Conservation (phyloP, 2,797 vertebrate genomes). For the Taeniopygia guttata region DNA sequence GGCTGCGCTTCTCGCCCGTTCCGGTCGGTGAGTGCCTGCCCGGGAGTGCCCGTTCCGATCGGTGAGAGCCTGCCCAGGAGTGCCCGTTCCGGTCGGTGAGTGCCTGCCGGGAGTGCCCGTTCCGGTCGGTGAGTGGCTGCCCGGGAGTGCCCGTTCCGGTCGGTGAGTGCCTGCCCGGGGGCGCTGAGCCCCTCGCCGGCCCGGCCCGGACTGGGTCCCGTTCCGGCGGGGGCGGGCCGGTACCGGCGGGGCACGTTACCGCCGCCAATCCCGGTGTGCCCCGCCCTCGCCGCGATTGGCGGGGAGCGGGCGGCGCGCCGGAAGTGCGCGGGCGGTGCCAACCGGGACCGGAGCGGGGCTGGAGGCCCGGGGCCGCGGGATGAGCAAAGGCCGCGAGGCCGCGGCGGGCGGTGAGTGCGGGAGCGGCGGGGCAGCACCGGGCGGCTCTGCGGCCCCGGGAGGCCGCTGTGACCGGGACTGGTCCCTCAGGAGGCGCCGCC, state of each 20-base stretch:
- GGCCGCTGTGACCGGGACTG: background rate
- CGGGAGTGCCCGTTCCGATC: too few species aligned
- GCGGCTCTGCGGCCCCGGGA: background rate
- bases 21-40: background rate
- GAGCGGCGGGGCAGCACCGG: background rate
- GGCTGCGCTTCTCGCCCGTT: background rate
- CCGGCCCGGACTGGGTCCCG: too few species aligned
- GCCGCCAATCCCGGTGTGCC: background rate
- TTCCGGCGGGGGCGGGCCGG: background rate
- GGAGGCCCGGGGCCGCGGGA: background rate
- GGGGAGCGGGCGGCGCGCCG: background rate
- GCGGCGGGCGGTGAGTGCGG: background rate
- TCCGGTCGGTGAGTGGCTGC: background rate
- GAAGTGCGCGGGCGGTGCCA: background rate
- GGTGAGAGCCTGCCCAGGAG: background rate
- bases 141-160: too few species aligned
- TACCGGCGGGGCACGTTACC: accelerated
- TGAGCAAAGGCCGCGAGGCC: background rate
- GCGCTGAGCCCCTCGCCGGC: background rate
- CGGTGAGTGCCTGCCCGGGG: background rate
- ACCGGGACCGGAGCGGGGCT: background rate
- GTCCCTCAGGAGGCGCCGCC: conserved; percentile 51
- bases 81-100: too few species aligned
- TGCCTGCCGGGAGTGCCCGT: background rate
- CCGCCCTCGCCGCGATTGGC: background rate